These are phyloP conservation scores for Regulus satrapa DNA, from an alignment of 2,113 vertebrate genomes.

Conservation along the genomic window DNA sequence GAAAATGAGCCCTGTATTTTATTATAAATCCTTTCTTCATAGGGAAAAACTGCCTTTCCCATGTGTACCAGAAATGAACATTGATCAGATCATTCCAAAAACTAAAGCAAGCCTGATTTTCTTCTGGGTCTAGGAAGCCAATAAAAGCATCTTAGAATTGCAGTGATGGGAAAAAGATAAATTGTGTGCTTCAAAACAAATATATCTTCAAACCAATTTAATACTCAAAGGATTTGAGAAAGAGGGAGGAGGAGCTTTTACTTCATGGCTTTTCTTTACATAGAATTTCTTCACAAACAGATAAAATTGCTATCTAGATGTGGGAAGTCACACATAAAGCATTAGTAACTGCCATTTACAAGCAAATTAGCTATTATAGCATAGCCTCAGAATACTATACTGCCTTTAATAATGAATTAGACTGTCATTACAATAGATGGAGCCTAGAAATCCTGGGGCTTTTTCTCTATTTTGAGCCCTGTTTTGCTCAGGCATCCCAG, in stretches of 20 bases:
- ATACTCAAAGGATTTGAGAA: not conserved
- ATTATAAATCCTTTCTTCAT: not conserved
- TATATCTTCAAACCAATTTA: not conserved
- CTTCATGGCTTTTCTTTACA: not conserved
- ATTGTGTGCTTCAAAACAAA: not conserved
- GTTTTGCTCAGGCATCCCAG: not conserved
- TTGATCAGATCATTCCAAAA: not conserved
- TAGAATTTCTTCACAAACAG: not conserved
- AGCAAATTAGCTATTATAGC: constrained; percentile 6
- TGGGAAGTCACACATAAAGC: not conserved
- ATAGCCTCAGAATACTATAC: not conserved
- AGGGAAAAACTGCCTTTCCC: not conserved
- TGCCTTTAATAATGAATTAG: not conserved
- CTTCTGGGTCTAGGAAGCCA: not conserved
- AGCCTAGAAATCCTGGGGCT: not conserved
- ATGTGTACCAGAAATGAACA: not conserved
- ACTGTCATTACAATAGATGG: not conserved
- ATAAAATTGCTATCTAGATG: not conserved
- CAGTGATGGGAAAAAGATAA: not conserved
- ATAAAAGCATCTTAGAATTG: not conserved
- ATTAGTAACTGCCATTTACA: constrained; percentile 1
- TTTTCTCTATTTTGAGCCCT: not conserved
- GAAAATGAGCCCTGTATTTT: not conserved
- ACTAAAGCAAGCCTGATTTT: not conserved
- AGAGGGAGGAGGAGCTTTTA: not conserved